Percentiles rank a stretch among this genome's conserved stretches.
Conservation (phyloP, 2,113 vertebrate genomes). For the Seriola rivoliana region DNA sequence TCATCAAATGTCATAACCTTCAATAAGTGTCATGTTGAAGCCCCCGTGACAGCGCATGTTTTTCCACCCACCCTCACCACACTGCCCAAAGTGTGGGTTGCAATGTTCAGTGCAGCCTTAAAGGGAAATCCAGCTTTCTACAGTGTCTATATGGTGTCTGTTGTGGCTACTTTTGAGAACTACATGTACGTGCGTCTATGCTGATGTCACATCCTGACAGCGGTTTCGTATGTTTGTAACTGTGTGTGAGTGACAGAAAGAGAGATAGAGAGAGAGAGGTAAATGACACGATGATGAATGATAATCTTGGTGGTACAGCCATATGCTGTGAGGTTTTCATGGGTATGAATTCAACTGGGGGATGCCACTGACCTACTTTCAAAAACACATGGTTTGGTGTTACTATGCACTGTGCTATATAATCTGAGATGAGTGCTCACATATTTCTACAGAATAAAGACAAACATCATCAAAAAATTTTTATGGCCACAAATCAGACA, state of each 20-base stretch:
- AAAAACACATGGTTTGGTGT: neutral
- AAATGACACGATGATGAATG: neutral
- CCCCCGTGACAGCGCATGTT: too few relatives aligned
- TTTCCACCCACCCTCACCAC: constrained; percentile 5
- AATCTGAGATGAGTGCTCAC: neutral
- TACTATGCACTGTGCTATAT: too few relatives aligned
- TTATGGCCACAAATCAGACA: too few relatives aligned
- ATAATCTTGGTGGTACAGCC: neutral
- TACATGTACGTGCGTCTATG: neutral
- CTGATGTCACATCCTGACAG: constrained; percentile 13
- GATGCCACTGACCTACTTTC: neutral
- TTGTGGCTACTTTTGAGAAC: neutral
- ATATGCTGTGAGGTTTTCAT: neutral
- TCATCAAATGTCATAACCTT: constrained; percentile 38
- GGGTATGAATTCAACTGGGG: neutral
- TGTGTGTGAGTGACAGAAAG: neutral
- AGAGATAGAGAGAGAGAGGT: neutral
- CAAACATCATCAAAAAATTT: neutral
- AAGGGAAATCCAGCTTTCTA: constrained; percentile 9
- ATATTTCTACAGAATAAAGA: neutral
- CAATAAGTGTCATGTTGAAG: neutral
- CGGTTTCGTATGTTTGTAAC: constrained; percentile 11
- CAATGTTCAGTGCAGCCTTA: too few relatives aligned
- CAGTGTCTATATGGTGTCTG: neutral
- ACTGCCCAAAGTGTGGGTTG: neutral